A percentile compares a stretch with the other conserved stretches of the same genome.
Evolutionary conservation across 2,888 invertebrate species (phyloP).

Genomic region (Cybosia mesomella): DNA sequence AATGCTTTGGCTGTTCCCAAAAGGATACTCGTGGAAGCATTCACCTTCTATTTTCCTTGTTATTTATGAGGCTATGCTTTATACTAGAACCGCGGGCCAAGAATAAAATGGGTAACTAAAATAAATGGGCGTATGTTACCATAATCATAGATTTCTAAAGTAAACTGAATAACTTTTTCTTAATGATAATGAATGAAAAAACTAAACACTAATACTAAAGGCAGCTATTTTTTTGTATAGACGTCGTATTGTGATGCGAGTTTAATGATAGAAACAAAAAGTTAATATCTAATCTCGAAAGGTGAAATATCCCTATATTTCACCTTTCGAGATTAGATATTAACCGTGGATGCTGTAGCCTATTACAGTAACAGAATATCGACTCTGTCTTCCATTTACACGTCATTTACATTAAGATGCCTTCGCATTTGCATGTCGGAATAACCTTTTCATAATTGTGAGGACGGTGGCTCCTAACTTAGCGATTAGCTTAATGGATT

Average conservation of each 20-base stretch:
- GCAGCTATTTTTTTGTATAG: slow-evolving; percentile 55
- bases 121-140: slow-evolving; percentile 80
- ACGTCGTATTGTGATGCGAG: slow-evolving; percentile 50
- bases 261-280: slow-evolving; percentile 71
- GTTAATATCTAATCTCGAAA: slow-evolving; percentile 72
- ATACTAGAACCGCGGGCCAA: slow-evolving; percentile 82
- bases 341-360: slow-evolving; percentile 68
- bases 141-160: slow-evolving; percentile 78
- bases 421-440: slow-evolving; percentile 80
- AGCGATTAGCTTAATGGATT: slow-evolving; percentile 83
- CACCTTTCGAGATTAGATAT: no score
- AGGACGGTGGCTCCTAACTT: slow-evolving; percentile 77
- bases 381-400: slow-evolving; percentile 75
- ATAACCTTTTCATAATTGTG: slow-evolving; percentile 83
- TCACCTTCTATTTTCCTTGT: slow-evolving; percentile 86
- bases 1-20: slow-evolving; percentile 86
- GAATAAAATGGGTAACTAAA: slow-evolving; percentile 85
- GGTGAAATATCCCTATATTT: no score
- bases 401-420: slow-evolving; percentile 82
- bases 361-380: slow-evolving; percentile 70
- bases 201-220: slow-evolving; percentile 61
- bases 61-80: slow-evolving; percentile 86
- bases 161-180: slow-evolving; percentile 67
- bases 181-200: slow-evolving; percentile 77
- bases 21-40: slow-evolving; percentile 85